Percentiles rank a stretch among this genome's conserved stretches.
phyloP scores from a whole-genome alignment of 2,888 invertebrate genomes.

The Limulus polyphemus region DNA sequence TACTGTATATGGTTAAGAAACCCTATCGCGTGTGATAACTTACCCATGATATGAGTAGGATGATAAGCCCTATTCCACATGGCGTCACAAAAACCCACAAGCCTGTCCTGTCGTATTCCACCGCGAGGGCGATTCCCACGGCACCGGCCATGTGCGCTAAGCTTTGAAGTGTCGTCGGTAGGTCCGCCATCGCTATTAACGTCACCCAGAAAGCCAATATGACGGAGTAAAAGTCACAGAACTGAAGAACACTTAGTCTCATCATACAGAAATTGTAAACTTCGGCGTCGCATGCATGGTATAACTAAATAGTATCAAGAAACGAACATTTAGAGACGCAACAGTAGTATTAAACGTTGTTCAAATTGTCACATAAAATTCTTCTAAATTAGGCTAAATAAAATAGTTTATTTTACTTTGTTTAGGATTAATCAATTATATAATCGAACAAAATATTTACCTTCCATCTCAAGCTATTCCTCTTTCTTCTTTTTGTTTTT shows the following conservation, averaged over 20 bases:
- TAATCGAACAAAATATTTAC: no score
- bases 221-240: conserved; percentile 78
- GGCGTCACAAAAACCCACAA: conserved; percentile 66
- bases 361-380: no score
- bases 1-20: no score
- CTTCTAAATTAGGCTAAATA: no score
- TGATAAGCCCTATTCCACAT: conserved; percentile 51
- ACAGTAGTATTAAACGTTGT: no score
- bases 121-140: conserved; percentile 61
- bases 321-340: background rate
- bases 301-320: conserved; percentile 46
- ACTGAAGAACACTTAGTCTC: conserved; percentile 61
- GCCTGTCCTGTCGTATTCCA: conserved; percentile 67
- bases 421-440: no score
- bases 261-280: conserved; percentile 64
- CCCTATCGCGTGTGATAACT: conserved; percentile 13
- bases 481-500: no score
- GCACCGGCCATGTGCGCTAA: conserved; percentile 61
- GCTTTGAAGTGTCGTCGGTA: conserved; percentile 44
- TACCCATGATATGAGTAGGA: conserved; percentile 61
- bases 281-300: conserved; percentile 79
- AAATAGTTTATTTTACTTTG: no score
- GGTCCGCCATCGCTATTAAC: conserved; percentile 65
- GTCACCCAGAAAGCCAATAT: conserved; percentile 80
- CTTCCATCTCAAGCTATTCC: no score